Evolutionary conservation across 2,888 invertebrate species (phyloP).

Genomic region (Leptinotarsa haldemani): DNA sequence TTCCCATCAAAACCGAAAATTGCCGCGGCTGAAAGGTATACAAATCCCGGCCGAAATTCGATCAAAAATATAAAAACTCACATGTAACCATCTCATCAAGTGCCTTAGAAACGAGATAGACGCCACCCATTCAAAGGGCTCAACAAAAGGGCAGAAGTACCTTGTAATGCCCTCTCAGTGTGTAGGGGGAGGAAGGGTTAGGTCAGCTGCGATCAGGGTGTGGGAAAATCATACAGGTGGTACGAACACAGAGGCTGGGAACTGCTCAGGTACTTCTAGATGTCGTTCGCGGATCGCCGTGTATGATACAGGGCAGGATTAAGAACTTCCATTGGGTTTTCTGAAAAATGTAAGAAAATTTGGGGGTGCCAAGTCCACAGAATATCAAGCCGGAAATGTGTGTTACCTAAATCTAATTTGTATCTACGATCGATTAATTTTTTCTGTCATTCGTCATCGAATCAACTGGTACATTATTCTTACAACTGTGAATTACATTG

Average conservation of each 20-base stretch:
- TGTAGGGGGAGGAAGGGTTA: constrained; percentile 61
- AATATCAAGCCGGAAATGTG: too few relatives aligned
- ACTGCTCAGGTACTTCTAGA: constrained; percentile 36
- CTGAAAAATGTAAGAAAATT: not conserved
- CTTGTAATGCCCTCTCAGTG: constrained; percentile 32
- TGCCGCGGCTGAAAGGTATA: not conserved
- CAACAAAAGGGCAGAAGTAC: constrained; percentile 42
- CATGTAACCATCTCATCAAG: constrained; percentile 15
- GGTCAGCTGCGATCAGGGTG: constrained; percentile 62
- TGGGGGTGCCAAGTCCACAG: too few relatives aligned
- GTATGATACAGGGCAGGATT: not conserved
- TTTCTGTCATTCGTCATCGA: too few relatives aligned
- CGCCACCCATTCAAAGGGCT: constrained; percentile 22
- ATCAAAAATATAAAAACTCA: constrained; percentile 12
- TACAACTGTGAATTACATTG: too few relatives aligned
- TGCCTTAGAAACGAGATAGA: constrained; percentile 28
- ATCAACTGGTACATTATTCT: too few relatives aligned
- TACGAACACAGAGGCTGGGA: constrained; percentile 37
- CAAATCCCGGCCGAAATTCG: constrained; percentile 1
- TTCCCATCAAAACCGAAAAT: not conserved
- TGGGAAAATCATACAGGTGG: constrained; percentile 64
- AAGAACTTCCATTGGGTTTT: not conserved
- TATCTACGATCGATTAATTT: too few relatives aligned
- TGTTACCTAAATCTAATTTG: too few relatives aligned
- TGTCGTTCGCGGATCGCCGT: constrained; percentile 19